Evolutionary conservation across 1,140 invertebrate species (phyloP).

Genomic region (Sminthurinus signatus): DNA sequence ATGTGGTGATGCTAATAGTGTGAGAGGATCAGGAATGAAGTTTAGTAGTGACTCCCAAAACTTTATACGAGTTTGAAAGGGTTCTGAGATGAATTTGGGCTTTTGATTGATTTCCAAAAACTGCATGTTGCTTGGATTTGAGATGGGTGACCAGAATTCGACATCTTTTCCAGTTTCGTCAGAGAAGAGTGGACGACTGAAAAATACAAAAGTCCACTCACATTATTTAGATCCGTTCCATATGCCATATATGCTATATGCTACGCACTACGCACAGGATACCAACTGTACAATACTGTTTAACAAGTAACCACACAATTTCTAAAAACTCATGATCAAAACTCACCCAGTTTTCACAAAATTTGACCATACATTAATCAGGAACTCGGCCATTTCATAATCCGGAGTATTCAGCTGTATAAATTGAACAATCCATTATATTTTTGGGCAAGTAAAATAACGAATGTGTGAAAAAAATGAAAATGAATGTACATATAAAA

Average conservation of each 20-base stretch:
- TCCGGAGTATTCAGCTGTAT: slow-evolving; percentile 11
- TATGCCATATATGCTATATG: too few relatives aligned
- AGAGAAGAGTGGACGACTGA: slow-evolving; percentile 29
- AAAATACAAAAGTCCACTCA: not conserved
- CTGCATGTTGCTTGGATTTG: slow-evolving; percentile 11
- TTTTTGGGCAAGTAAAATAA: too few relatives aligned
- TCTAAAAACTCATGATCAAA: not conserved
- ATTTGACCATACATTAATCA: slow-evolving; percentile 29
- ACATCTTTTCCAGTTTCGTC: slow-evolving; percentile 26
- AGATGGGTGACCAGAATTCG: slow-evolving; percentile 24
- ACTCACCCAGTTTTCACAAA: slow-evolving; percentile 29
- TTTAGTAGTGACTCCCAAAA: slow-evolving; percentile 26
- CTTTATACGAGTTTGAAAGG: slow-evolving; percentile 15
- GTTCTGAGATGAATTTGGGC: slow-evolving; percentile 26
- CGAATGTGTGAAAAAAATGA: too few relatives aligned
- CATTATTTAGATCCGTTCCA: not conserved
- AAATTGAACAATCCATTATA: too few relatives aligned
- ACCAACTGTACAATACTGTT: too few relatives aligned
- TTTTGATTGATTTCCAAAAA: slow-evolving; percentile 30
- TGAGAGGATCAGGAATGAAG: not conserved
- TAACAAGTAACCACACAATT: not conserved
- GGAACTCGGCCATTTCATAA: slow-evolving; percentile 18
- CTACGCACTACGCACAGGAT: too few relatives aligned
- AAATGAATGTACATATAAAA: too few relatives aligned
- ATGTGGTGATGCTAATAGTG: not conserved